These are phyloP conservation scores for Triops longicaudatus DNA, from an alignment of 1,140 invertebrate genomes.

Conservation along the genomic window DNA sequence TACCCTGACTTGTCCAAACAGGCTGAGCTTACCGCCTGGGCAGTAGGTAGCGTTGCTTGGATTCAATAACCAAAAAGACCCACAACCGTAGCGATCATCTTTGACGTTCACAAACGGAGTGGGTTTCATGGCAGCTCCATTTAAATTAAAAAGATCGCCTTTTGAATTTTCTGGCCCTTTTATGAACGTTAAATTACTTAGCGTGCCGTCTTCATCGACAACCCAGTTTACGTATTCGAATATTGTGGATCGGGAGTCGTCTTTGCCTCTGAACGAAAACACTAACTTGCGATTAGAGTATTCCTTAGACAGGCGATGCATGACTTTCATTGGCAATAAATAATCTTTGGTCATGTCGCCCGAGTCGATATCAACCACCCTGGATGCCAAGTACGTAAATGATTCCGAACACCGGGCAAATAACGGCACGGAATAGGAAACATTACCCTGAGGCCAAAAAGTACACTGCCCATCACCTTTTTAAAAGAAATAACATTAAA, in stretches of 20 bases:
- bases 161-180: not conserved
- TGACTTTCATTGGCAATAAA: not conserved
- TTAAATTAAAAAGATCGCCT: not conserved
- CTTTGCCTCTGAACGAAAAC: not conserved
- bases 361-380: not conserved
- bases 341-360: not conserved
- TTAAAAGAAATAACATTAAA: not conserved
- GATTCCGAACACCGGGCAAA: not conserved
- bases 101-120: not conserved
- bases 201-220: not conserved
- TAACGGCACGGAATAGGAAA: not conserved
- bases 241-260: too few species aligned
- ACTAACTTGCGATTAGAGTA: not conserved
- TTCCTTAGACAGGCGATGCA: not conserved
- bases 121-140: not conserved
- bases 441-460: not conserved
- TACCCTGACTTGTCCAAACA: not conserved
- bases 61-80: not conserved
- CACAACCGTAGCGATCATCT: not conserved
- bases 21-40: not conserved
- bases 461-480: not conserved
- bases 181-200: not conserved
- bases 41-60: not conserved
- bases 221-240: not conserved
- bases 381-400: not conserved